phyloP scores from a whole-genome alignment of 2,888 invertebrate species.

The Drosophila subquinaria region DNA sequence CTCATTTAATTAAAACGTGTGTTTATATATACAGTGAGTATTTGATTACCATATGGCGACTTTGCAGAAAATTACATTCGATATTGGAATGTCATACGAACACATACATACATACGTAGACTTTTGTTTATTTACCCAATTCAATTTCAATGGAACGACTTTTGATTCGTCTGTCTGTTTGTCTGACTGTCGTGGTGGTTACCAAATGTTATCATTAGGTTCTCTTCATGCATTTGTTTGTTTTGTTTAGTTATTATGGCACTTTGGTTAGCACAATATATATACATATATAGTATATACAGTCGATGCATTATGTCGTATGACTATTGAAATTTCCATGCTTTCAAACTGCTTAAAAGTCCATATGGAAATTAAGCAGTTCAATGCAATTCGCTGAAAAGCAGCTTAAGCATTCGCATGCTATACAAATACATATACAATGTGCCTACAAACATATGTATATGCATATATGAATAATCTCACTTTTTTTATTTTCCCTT shows the following conservation, averaged over 20 bases:
- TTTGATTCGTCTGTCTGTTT: neutral
- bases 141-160: slow-evolving; percentile 26
- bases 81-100: slow-evolving; percentile 13
- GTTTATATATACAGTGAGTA: slow-evolving; percentile 26
- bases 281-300: neutral
- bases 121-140: slow-evolving; percentile 29
- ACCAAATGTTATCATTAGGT: slow-evolving; percentile 18
- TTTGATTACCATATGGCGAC: slow-evolving; percentile 35
- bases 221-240: slow-evolving; percentile 28
- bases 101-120: neutral
- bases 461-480: slow-evolving; percentile 5
- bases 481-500: slow-evolving; percentile 36
- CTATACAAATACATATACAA: neutral
- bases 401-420: slow-evolving; percentile 10
- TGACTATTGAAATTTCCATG: slow-evolving; percentile 3
- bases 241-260: slow-evolving; percentile 28
- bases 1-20: slow-evolving; percentile 32
- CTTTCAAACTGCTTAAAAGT: slow-evolving; percentile 12
- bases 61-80: slow-evolving; percentile 14
- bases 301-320: slow-evolving; percentile 2
- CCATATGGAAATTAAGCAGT: slow-evolving; percentile 23
- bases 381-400: slow-evolving; percentile 18
- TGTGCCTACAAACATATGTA: neutral
- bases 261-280: neutral
- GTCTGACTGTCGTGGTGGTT: neutral